Evolutionary conservation across 1,140 invertebrate genomes (phyloP).

Genomic region (Megathymus violae): DNA sequence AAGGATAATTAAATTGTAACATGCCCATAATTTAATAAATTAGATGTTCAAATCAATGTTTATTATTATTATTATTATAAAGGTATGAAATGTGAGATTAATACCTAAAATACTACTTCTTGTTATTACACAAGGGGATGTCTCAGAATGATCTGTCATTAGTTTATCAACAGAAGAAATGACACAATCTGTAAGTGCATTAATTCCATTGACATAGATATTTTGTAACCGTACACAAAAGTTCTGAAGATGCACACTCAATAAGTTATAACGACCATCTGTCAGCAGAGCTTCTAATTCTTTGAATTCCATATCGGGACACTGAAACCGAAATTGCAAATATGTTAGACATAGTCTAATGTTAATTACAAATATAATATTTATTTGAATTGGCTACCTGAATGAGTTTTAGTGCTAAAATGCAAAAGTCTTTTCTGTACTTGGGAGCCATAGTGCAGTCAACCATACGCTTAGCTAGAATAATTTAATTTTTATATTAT

Average conservation of each 20-base stretch:
- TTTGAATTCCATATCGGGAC: conserved; percentile 82
- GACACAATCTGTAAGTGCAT: conserved; percentile 79
- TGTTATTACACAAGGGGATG: conserved; percentile 71
- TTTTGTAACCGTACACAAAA: conserved; percentile 80
- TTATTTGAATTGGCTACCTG: conserved; percentile 63
- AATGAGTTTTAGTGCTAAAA: conserved; percentile 79
- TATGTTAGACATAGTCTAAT: background rate
- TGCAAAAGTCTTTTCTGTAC: conserved; percentile 82
- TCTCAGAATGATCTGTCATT: conserved; percentile 73
- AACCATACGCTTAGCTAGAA: conserved; percentile 73
- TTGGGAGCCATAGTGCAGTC: conserved; percentile 75
- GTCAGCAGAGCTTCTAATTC: conserved; percentile 76
- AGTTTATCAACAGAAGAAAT: conserved; percentile 76
- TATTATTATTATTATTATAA: too few species aligned
- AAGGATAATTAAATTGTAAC: too few species aligned
- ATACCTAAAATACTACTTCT: conserved; percentile 80
- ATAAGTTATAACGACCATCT: conserved; percentile 77
- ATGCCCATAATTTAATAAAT: too few species aligned
- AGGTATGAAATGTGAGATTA: too few species aligned
- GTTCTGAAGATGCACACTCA: conserved; percentile 78
- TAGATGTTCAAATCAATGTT: too few species aligned
- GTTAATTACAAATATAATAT: conserved; percentile 3
- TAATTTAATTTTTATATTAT: conserved; percentile 23
- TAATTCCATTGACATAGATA: conserved; percentile 79
- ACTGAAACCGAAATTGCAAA: conserved; percentile 52